Conservation (phyloP, 2,888 invertebrate species). For the Argyra leucocephala region DNA sequence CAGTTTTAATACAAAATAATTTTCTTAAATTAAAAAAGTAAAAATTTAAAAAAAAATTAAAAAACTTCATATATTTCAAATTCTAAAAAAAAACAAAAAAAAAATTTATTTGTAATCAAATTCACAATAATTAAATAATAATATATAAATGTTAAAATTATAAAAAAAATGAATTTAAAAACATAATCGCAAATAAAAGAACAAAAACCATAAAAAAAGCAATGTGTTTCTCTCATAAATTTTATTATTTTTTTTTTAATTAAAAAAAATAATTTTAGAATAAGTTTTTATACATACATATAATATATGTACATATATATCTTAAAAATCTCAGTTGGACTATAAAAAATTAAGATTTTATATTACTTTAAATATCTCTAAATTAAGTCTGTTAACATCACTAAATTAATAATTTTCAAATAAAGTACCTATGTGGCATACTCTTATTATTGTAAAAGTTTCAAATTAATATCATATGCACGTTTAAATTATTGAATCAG, state of each 20-base stretch:
- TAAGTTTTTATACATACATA: too few species aligned
- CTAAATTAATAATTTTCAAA: too few species aligned
- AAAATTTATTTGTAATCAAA: constrained; percentile 16
- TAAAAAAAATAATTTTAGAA: too few species aligned
- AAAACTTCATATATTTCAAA: constrained; percentile 18
- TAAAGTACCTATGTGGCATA: too few species aligned
- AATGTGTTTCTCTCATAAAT: constrained; percentile 34
- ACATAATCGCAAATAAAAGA: constrained; percentile 19
- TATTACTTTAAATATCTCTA: too few species aligned
- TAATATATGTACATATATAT: too few species aligned
- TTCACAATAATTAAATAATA: constrained; percentile 22
- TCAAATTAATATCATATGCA: too few species aligned
- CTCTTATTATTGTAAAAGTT: too few species aligned
- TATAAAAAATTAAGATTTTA: too few species aligned
- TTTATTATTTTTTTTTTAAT: constrained; percentile 27
- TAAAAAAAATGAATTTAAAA: constrained; percentile 15
- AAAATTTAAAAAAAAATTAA: constrained; percentile 16
- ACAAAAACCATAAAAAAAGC: constrained; percentile 28
- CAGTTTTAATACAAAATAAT: constrained; percentile 12
- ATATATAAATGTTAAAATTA: constrained; percentile 17
- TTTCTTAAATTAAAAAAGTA: neutral
- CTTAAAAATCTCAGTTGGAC: too few species aligned
- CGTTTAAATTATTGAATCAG: too few species aligned
- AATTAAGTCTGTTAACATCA: too few species aligned
- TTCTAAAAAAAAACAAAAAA: constrained; percentile 20